Percentiles rank a stretch among this genome's conserved stretches.
Evolutionary conservation across 2,888 invertebrate genomes (phyloP).

Genomic region (Aphelenchoides bicaudatus): DNA sequence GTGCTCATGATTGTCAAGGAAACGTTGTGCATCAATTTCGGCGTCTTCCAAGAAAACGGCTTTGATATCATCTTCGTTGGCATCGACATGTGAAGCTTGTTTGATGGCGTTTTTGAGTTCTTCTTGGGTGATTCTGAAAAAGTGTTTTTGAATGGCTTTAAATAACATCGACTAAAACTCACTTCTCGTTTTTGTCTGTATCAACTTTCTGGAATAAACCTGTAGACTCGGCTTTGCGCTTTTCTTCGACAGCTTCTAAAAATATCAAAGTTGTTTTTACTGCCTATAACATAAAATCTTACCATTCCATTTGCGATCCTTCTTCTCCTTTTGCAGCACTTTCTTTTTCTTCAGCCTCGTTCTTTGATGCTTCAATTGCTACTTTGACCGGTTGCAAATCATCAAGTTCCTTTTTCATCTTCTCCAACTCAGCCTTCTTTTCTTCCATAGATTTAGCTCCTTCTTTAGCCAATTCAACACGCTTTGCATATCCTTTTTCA

Average conservation of each 20-base stretch:
- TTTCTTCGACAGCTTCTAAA: conserved; percentile 42
- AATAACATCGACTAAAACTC: conserved; percentile 34
- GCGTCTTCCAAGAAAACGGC: conserved; percentile 22
- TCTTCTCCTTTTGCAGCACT: conserved; percentile 69
- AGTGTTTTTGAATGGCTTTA: too few species aligned
- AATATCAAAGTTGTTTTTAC: background rate
- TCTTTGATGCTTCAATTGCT: conserved; percentile 56
- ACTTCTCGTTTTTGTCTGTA: conserved; percentile 73
- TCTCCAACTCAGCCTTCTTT: conserved; percentile 68
- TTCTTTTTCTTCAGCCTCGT: conserved; percentile 74
- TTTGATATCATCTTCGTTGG: conserved; percentile 1
- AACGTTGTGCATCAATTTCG: conserved; percentile 55
- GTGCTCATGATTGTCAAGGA: conserved; percentile 43
- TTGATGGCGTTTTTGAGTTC: conserved; percentile 29
- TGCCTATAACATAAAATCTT: conserved; percentile 13
- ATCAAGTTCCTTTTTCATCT: conserved; percentile 69
- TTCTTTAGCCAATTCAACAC: conserved; percentile 72
- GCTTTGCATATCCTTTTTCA: conserved; percentile 72
- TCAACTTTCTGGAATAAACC: conserved; percentile 76
- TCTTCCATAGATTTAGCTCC: conserved; percentile 72
- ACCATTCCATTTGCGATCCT: conserved; percentile 63
- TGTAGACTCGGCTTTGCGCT: conserved; percentile 48
- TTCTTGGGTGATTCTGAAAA: conserved; percentile 26
- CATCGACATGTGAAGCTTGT: conserved; percentile 10
- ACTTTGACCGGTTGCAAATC: conserved; percentile 72